Base-by-base conservation (phyloP, 2,888 invertebrate species). In the Pristionchus japonicus region DNA sequence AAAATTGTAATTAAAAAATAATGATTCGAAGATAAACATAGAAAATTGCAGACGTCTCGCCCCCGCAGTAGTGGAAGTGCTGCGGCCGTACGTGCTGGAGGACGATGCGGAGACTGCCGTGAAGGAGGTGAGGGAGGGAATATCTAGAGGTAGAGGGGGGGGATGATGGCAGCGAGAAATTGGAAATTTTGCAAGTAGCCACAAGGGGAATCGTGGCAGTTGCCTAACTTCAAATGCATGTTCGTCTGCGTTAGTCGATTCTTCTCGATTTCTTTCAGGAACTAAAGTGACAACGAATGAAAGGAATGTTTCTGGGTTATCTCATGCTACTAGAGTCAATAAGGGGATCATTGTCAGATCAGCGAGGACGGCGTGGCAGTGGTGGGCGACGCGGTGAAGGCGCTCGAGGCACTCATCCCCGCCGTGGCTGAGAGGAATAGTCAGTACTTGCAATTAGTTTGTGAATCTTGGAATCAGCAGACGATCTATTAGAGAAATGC, bases 341-440 rank as follows among this genome's bases (percentile, higher is more conserved):
- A 70, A 61, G 6, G 20, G 20, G 4, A 80, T 7, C 23, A 11
- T 47, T 87, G 96, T 96, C n/a, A 74, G 96, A 96, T 93, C 88
- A 96, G 96, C 20, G 97, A 97, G 89, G 95, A 95, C n/a, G 97
- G 97, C 93, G 95, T 97, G 82, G 96, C 96, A 49, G 96, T 97
- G 83, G 96, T 96, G 23, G 95, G 97, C 80, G 97, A 97, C 95
- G 96, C 96, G 90, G 96, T 97, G 88, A 96, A 96, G 86, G 96
- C 97, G 15, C 96, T 97, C 88, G 97, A 97, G 95, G 96, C 96
- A 77, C 95, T 97, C 43, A 96, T 97, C 88, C 96, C 96, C 86
- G 96, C 97, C 1, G 96, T 97, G 94, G 96, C 97, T 31, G 96
- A 96, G 93, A 96, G 97, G 95, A 92, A 91, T 86, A 74, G 90